Base-by-base conservation (phyloP, 2,888 invertebrate species). In the Volucella bombylans region DNA sequence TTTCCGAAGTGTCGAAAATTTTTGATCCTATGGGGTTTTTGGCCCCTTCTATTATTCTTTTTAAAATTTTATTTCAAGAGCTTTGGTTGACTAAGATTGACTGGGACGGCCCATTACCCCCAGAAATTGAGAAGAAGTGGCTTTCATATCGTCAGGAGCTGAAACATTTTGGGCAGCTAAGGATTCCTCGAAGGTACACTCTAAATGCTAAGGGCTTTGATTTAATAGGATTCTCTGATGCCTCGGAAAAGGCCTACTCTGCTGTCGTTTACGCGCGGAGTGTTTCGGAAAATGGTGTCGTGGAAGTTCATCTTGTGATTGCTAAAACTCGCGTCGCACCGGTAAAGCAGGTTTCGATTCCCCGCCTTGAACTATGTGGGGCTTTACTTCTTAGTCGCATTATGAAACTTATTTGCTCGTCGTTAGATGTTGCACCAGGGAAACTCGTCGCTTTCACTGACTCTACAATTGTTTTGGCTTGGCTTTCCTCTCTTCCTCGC, bases 401-500 rank as follows among this genome's bases (percentile, higher is more conserved):
- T 4, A 39, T 80, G 10, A n/a, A 55, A 10, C 18, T 57, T 2
- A 15, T 74, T 12, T 64, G 18, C 8, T n/a, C 15, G 10, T 38
- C 57, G 39, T 43, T 67, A 2, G 61, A 65, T 4, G 23, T 47
- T 0, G 14, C 4, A 38, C 38, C 45, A 0, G 11, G 11, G 8
- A 62, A 55, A 43, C 76, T 68, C 15, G 86, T 57, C 73, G 86
- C 73, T 14, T 85, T 83, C 69, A 69, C 54, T 4, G 80, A 86
- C 23, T n/a, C n/a, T 80, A 50, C 38, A n/a, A 62, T 88, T 8
- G 87, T 86, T 49, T 88, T n/a, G 57, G 82, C 8, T 18, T 18
- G 18, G 18, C 18, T 18, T 18, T 18, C 18, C 18, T 18, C 18
- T 1, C 18, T 18, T 18, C 73, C 87, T 6, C 59, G 76, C 4